A percentile compares a stretch with the other conserved stretches of the same genome.
phyloP scores from a whole-genome alignment of 1,140 invertebrate species.

The Ditylenchus dipsaci region DNA sequence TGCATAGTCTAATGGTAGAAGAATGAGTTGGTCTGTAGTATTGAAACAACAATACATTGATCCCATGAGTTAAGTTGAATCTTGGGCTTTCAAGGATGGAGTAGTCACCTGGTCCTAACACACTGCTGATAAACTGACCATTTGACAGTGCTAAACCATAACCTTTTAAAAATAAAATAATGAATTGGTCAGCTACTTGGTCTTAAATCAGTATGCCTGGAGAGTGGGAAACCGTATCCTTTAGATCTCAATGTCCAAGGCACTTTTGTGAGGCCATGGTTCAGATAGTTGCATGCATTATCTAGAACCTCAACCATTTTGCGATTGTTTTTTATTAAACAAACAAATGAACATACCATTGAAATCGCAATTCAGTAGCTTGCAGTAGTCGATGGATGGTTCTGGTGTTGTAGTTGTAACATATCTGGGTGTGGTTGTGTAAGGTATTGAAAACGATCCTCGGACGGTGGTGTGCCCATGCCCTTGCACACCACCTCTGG shows the following conservation, averaged over 20 bases:
- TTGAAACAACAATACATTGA: conserved; percentile 56
- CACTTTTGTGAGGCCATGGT: conserved; percentile 55
- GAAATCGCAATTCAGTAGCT: conserved; percentile 53
- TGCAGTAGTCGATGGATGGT: conserved; percentile 43
- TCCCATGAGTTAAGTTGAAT: conserved; percentile 49
- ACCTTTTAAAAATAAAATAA: background rate
- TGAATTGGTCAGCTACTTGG: conserved; percentile 27
- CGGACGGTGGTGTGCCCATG: conserved; percentile 17
- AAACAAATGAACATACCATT: conserved; percentile 45
- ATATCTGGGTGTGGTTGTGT: conserved; percentile 39
- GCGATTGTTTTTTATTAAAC: background rate
- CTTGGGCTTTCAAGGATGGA: conserved; percentile 55
- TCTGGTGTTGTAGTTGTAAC: conserved; percentile 32
- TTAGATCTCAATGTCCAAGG: conserved; percentile 54
- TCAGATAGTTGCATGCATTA: conserved; percentile 56
- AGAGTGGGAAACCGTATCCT: conserved; percentile 44
- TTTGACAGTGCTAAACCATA: conserved; percentile 46
- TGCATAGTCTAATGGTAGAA: conserved; percentile 53
- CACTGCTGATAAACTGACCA: conserved; percentile 53
- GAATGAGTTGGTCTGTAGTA: conserved; percentile 53
- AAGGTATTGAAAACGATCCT: conserved; percentile 39
- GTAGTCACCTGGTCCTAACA: conserved; percentile 55
- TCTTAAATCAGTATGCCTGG: conserved; percentile 39
- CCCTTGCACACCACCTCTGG: background rate
- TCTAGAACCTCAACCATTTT: conserved; percentile 32